Percentiles rank a stretch among this genome's conserved stretches.
Conservation (phyloP, 2,888 invertebrate genomes). For the Branchellion lobata region DNA sequence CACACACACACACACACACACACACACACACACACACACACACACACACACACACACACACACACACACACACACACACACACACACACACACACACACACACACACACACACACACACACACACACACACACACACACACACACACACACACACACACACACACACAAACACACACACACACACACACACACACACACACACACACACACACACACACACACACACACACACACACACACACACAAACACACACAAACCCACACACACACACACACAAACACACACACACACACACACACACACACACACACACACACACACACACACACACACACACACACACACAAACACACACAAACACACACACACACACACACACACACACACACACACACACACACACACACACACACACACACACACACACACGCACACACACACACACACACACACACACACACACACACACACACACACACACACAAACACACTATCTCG, state of each 20-base stretch:
- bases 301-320: constrained; percentile 15
- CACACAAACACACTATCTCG: constrained; percentile 16
- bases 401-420: constrained; percentile 27
- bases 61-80: too few species aligned
- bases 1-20: too few species aligned
- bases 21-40: too few species aligned
- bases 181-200: constrained; percentile 13
- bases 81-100: neutral
- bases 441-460: constrained; percentile 25
- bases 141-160: neutral
- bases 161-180: constrained; percentile 1
- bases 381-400: constrained; percentile 20
- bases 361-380: constrained; percentile 16
- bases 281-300: constrained; percentile 19
- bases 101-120: neutral
- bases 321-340: constrained; percentile 37
- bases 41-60: too few species aligned
- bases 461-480: constrained; percentile 38
- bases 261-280: constrained; percentile 21
- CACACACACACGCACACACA: constrained; percentile 33
- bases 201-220: constrained; percentile 17
- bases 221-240: constrained; percentile 32
- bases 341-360: constrained; percentile 7
- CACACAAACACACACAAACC: constrained; percentile 18
- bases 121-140: neutral